Percentiles rank a stretch among this genome's conserved stretches.
phyloP scores from a whole-genome alignment of 2,113 vertebrate genomes.

The Gasterosteus nipponicus region DNA sequence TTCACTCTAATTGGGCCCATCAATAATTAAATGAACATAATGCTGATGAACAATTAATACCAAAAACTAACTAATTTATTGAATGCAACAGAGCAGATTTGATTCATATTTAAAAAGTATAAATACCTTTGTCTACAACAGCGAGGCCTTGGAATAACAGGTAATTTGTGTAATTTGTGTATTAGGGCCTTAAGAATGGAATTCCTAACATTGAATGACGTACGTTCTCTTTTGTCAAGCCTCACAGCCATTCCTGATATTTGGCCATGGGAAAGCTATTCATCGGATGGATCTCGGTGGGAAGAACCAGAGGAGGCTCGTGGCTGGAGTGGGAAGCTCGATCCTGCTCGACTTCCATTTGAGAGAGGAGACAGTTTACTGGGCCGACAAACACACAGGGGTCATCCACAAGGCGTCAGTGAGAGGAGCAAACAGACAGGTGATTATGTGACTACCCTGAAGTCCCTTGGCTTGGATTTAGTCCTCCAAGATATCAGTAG shows the following conservation, averaged over 20 bases:
- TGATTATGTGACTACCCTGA: constrained; percentile 63
- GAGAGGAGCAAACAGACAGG: constrained; percentile 86
- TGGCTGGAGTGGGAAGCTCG: constrained; percentile 79
- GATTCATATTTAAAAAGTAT: neutral
- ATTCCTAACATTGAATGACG: neutral
- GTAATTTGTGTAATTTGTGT: neutral
- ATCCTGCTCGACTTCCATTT: constrained; percentile 88
- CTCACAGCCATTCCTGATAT: constrained; percentile 87
- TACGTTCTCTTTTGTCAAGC: constrained; percentile 68
- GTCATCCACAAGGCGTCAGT: constrained; percentile 85
- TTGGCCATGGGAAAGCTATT: constrained; percentile 86
- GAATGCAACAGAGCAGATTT: neutral
- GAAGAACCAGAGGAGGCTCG: constrained; percentile 81
- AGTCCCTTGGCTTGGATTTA: neutral
- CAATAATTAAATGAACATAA: neutral
- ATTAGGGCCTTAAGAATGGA: neutral
- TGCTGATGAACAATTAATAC: neutral
- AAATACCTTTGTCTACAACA: neutral
- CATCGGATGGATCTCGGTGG: constrained; percentile 87
- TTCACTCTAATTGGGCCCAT: neutral
- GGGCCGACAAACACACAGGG: constrained; percentile 85
- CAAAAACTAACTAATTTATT: neutral
- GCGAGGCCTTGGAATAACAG: neutral
- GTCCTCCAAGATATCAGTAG: neutral
- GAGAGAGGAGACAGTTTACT: constrained; percentile 85